Percentiles rank a stretch among this genome's conserved stretches.
Conservation (phyloP, 1,140 invertebrate genomes). For the Brachionus angularis region DNA sequence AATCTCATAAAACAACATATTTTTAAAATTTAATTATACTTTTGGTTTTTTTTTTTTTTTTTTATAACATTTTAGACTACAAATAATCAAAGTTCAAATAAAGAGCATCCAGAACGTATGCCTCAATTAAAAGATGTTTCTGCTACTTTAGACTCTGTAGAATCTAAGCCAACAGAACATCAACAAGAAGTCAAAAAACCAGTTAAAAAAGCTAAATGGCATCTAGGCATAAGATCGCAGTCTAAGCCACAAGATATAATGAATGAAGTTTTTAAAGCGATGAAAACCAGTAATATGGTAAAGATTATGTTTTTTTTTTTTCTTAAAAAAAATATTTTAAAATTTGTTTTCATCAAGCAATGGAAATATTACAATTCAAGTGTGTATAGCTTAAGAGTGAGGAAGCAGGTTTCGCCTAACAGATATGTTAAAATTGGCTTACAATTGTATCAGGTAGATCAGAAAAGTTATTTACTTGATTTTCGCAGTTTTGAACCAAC, state of each 20-base stretch:
- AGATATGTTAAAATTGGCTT: constrained; percentile 81
- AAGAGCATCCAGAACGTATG: constrained; percentile 43
- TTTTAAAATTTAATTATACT: too few relatives aligned
- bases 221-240: constrained; percentile 92
- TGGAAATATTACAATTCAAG: constrained; percentile 45
- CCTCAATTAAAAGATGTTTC: constrained; percentile 25
- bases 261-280: constrained; percentile 97
- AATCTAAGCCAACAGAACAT: background rate
- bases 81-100: background rate
- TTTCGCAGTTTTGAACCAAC: constrained; percentile 61
- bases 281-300: constrained; percentile 92
- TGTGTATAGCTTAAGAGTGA: constrained; percentile 38
- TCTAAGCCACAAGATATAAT: constrained; percentile 98
- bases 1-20: too few relatives aligned
- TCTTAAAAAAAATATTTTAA: background rate
- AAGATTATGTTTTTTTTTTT: too few relatives aligned
- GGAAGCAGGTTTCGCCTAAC: background rate
- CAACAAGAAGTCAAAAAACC: constrained; percentile 2
- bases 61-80: background rate
- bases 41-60: too few relatives aligned
- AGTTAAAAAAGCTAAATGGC: constrained; percentile 93
- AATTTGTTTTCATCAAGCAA: background rate
- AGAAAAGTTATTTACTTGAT: constrained; percentile 91
- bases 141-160: background rate
- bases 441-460: constrained; percentile 96